Evolutionary conservation across 2,888 invertebrate genomes (phyloP).

Genomic region (Sphaerophoria taeniata): DNA sequence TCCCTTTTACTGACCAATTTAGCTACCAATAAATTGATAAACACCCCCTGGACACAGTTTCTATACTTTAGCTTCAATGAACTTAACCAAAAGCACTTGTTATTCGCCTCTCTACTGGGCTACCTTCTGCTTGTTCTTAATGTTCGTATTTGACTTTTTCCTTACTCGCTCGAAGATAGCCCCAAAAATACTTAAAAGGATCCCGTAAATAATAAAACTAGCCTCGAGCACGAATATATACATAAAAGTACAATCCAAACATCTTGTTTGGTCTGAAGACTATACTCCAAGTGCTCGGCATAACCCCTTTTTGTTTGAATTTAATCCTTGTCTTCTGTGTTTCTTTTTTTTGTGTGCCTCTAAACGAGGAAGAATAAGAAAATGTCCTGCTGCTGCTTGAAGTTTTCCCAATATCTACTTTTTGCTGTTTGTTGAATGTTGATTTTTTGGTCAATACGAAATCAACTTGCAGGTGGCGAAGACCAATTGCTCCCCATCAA

Average conservation of each 20-base stretch:
- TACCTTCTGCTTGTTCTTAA: not conserved
- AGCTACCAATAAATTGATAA: conserved; percentile 31
- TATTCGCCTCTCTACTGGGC: not conserved
- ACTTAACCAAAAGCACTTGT: conserved; percentile 11
- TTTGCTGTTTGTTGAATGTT: conserved; percentile 27
- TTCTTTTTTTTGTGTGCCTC: conserved; percentile 1
- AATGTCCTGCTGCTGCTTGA: conserved; percentile 63
- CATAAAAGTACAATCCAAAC: conserved; percentile 42
- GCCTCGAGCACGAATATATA: conserved; percentile 46
- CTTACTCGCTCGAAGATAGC: not conserved
- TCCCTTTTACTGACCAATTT: conserved; percentile 28
- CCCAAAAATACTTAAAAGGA: conserved; percentile 10
- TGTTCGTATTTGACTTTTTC: conserved; percentile 28
- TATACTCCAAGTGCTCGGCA: not conserved
- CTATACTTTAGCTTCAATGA: too few species aligned
- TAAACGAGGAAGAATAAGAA: not conserved
- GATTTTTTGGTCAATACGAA: conserved; percentile 47
- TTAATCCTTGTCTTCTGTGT: conserved; percentile 22
- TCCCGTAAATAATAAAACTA: conserved; percentile 58
- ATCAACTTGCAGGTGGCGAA: conserved; percentile 60
- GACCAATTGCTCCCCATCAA: conserved; percentile 27
- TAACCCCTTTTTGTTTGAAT: conserved; percentile 47
- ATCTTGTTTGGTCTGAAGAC: conserved; percentile 10
- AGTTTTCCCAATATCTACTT: conserved; percentile 30
- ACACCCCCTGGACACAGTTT: conserved; percentile 14